A percentile compares a stretch with the other conserved stretches of the same genome.
Evolutionary conservation across 1,140 invertebrate genomes (phyloP).

Genomic region (Branchinecta lindahli): DNA sequence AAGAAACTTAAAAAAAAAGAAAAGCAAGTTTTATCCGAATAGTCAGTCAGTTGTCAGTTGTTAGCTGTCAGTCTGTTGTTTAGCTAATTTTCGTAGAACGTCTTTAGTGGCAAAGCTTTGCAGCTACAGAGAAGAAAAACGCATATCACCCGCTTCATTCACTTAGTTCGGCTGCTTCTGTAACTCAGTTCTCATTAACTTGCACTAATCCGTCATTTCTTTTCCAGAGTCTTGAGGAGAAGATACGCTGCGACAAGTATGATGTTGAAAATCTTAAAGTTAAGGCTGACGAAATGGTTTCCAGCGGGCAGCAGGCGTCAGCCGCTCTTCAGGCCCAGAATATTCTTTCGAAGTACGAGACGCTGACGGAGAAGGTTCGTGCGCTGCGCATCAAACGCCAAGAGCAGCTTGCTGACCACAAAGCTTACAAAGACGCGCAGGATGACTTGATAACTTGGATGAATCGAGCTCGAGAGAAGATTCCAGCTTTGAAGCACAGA

Average conservation of each 20-base stretch:
- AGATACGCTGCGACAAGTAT: slow-evolving; percentile 73
- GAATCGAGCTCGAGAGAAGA: slow-evolving; percentile 65
- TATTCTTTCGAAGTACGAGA: slow-evolving; percentile 61
- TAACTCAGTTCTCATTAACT: no score
- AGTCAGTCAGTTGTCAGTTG: no score
- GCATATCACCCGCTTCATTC: no score
- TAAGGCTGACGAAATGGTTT: slow-evolving; percentile 72
- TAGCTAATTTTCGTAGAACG: no score
- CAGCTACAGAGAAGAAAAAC: no score
- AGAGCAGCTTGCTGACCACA: slow-evolving; percentile 70
- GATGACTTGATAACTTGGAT: slow-evolving; percentile 74
- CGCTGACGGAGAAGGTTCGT: slow-evolving; percentile 50
- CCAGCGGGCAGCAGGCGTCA: slow-evolving; percentile 62
- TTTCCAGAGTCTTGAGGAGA: slow-evolving; percentile 54
- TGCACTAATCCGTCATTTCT: slow-evolving; percentile 16
- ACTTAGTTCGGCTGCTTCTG: no score
- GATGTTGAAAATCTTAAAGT: slow-evolving; percentile 75
- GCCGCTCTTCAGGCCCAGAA: slow-evolving; percentile 66
- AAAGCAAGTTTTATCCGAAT: no score
- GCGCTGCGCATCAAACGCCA: slow-evolving; percentile 58
- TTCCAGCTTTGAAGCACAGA: slow-evolving; percentile 67
- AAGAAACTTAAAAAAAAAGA: no score
- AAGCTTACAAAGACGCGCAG: slow-evolving; percentile 69
- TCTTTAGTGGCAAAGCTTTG: no score
- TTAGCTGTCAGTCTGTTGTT: no score